Conservation (phyloP, 2,113 vertebrate genomes). For the Anarrhichthys ocellatus region DNA sequence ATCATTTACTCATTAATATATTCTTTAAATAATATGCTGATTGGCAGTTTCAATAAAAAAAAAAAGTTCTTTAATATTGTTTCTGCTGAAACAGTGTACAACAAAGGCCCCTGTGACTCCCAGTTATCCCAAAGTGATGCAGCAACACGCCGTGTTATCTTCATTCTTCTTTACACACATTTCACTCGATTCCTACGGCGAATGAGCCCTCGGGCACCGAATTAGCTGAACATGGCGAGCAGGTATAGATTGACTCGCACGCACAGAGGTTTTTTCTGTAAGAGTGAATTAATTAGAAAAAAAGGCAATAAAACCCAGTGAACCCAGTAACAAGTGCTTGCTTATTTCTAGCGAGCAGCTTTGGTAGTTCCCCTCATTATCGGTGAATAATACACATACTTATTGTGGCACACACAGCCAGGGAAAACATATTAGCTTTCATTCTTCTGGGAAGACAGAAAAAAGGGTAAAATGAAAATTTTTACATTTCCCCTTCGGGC, state of each 20-base stretch:
- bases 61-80: neutral
- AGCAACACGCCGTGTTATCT: neutral
- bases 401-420: neutral
- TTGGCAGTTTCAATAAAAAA: neutral
- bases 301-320: slow-evolving; percentile 26
- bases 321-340: slow-evolving; percentile 28
- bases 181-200: neutral
- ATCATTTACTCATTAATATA: neutral
- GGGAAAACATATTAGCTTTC: slow-evolving; percentile 22
- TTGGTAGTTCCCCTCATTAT: slow-evolving; percentile 40
- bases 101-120: neutral
- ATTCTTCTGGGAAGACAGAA: slow-evolving; percentile 9
- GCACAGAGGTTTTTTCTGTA: neutral
- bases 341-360: slow-evolving; percentile 20
- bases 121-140: neutral
- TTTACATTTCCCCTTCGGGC: slow-evolving; percentile 12
- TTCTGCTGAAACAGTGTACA: neutral
- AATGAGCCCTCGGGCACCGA: neutral
- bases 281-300: neutral
- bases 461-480: neutral
- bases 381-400: slow-evolving; percentile 28
- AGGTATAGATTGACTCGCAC: slow-evolving; percentile 6
- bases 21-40: neutral
- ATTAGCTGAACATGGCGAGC: neutral
- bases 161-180: neutral